Evolutionary conservation across 2,888 invertebrate species (phyloP).

Genomic region (Onchidella celtica): DNA sequence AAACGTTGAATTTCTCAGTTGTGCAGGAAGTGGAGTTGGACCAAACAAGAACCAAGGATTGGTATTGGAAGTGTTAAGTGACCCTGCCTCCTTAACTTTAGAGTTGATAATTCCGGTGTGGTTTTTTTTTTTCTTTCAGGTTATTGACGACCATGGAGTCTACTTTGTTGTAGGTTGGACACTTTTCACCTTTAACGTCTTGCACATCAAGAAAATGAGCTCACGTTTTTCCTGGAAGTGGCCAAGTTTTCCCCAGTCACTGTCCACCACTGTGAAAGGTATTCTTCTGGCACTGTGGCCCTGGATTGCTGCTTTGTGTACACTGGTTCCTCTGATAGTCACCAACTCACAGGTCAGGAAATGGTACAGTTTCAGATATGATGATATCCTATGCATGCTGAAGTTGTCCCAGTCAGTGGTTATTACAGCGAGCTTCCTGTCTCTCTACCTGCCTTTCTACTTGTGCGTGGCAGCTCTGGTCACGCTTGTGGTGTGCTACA

Average conservation of each 20-base stretch:
- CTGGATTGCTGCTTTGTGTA: conserved; percentile 27
- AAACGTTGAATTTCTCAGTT: too few relatives aligned
- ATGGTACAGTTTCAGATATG: neutral
- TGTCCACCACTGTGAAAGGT: neutral
- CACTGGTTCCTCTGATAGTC: conserved; percentile 17
- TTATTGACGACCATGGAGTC: conserved; percentile 27
- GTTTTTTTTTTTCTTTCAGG: neutral
- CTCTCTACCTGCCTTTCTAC: conserved; percentile 41
- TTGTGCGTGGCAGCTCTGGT: conserved; percentile 12
- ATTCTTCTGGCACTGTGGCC: conserved; percentile 7
- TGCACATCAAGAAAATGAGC: neutral
- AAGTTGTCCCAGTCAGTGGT: neutral
- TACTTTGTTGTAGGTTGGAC: conserved; percentile 42
- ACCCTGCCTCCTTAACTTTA: too few relatives aligned
- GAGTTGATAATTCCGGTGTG: too few relatives aligned
- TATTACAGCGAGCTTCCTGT: conserved; percentile 4
- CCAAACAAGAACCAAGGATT: too few relatives aligned
- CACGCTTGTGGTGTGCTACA: conserved; percentile 21
- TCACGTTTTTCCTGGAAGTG: neutral
- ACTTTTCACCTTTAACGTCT: conserved; percentile 30
- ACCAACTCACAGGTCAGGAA: neutral
- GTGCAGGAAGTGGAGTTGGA: too few relatives aligned
- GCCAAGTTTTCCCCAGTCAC: neutral
- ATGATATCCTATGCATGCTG: conserved; percentile 37
- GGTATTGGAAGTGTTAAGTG: too few relatives aligned